Evolutionary conservation across 2,888 invertebrate species (phyloP), one percentile per base, ranked within the genome.

Genomic region (Eulithis prunata): DNA sequence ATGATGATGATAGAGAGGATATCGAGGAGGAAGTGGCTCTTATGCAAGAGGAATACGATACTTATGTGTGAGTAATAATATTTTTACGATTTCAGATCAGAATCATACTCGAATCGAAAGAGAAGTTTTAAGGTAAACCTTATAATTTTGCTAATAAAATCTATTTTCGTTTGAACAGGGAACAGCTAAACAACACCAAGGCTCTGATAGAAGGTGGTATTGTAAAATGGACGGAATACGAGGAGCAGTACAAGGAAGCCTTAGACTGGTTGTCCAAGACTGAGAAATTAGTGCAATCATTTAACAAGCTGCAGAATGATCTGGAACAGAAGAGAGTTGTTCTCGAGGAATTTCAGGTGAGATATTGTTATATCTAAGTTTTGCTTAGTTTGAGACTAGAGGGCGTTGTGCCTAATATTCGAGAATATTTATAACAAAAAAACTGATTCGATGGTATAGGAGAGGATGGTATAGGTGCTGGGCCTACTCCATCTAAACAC

Each of bases 161-260:
- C 52, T 57, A 14, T 43, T 11, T 60, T 61, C 3, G n/a, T 61
- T 28, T 51, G 47, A 51, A 86, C 82, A 96, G 96, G 52, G 97
- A 97, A 76, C 95, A 96, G 67, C 88, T 98, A 5, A 96, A 95
- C 77, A 96, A 95, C 77, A 96, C 97, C 2, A 98, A 97, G 90
- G 95, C 95, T 72, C 91, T 97, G 49, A 93, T 98, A 57, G 98
- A 98, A 89, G 95, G 96, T 70, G 98, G 97, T 77, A 97, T 98
- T 81, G 97, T 97, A 0, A 97, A 97, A 84, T 98, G 98, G 98
- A 97, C 97, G 0, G 98, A 98, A 86, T 98, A 98, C 83, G 98
- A 98, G 90, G 97, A 98, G 86, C 97, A 97, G 80, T 97, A 97
- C 85, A 96, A 96, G 79, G 97, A 98, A 89, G 97, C 98, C 70